phyloP scores from a whole-genome alignment of 2,888 invertebrate species.

The Ceramica pisi region DNA sequence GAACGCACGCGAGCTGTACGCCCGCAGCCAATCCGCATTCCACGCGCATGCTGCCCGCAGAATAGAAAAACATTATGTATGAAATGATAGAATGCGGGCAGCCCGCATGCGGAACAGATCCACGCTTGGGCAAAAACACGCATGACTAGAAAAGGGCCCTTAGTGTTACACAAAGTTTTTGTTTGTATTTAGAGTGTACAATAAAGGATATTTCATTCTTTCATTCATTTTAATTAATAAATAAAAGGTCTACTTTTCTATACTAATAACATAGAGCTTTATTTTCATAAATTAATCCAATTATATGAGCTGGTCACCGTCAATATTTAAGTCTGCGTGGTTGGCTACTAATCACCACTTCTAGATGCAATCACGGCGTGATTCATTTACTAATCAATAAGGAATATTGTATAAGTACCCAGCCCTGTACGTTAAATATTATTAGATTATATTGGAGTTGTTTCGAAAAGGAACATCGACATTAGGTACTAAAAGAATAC shows the following conservation, averaged over 20 bases:
- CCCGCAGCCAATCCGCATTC: no score
- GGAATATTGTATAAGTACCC: not conserved
- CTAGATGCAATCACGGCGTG: not conserved
- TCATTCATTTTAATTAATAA: not conserved
- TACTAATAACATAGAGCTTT: not conserved
- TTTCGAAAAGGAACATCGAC: no score
- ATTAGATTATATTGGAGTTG: constrained; percentile 6
- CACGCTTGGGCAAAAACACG: no score
- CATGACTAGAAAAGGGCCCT: no score
- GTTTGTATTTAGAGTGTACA: no score
- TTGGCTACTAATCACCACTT: constrained; percentile 23
- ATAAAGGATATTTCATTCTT: no score
- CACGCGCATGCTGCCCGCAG: no score
- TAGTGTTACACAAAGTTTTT: no score
- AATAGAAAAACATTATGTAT: no score
- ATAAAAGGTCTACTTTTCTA: not conserved
- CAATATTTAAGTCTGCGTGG: constrained; percentile 11
- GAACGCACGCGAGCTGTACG: no score
- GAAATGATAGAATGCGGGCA: no score
- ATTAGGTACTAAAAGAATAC: not conserved
- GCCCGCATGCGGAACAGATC: no score
- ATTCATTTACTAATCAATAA: constrained; percentile 24
- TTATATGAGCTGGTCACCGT: constrained; percentile 13
- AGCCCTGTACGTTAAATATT: not conserved
- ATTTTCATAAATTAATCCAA: constrained; percentile 12